phyloP scores from a whole-genome alignment of 2,888 invertebrate species.

The Antheraea assamensis region DNA sequence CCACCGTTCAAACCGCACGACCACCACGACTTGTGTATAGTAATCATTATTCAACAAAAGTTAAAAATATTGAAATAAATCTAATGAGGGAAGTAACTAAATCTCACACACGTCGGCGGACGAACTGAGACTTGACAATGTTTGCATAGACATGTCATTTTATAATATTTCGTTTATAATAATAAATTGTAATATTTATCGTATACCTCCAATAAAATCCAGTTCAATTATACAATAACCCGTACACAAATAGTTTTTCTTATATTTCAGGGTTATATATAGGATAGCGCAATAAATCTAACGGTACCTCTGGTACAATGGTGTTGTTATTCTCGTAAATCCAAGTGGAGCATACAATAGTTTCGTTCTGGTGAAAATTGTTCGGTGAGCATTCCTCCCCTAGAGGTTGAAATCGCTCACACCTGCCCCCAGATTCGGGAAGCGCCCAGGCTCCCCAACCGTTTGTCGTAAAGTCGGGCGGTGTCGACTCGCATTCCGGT shows the following conservation, averaged over 20 bases:
- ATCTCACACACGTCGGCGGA: background rate
- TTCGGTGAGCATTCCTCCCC: constrained; percentile 47
- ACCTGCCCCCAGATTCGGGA: constrained; percentile 53
- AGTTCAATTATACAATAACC: too few relatives aligned
- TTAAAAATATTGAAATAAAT: background rate
- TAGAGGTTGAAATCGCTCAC: constrained; percentile 51
- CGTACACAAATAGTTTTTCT: too few relatives aligned
- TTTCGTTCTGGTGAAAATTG: constrained; percentile 55
- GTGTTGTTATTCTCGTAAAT: constrained; percentile 62
- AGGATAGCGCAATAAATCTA: background rate
- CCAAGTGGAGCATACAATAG: constrained; percentile 57
- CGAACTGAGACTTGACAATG: background rate
- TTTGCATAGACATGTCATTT: background rate
- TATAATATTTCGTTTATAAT: background rate
- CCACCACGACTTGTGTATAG: too few relatives aligned
- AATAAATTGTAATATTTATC: too few relatives aligned
- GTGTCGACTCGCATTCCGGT: constrained; percentile 67
- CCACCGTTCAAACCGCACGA: too few relatives aligned
- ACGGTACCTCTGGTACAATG: constrained; percentile 63
- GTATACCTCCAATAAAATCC: too few relatives aligned
- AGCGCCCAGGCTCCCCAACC: constrained; percentile 67
- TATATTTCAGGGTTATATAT: too few relatives aligned
- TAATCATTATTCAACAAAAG: too few relatives aligned
- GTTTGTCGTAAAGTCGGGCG: constrained; percentile 47
- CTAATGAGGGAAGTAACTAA: background rate